Evolutionary conservation across 2,113 vertebrate species (phyloP).

Genomic region (Pelecanoides urinatrix): DNA sequence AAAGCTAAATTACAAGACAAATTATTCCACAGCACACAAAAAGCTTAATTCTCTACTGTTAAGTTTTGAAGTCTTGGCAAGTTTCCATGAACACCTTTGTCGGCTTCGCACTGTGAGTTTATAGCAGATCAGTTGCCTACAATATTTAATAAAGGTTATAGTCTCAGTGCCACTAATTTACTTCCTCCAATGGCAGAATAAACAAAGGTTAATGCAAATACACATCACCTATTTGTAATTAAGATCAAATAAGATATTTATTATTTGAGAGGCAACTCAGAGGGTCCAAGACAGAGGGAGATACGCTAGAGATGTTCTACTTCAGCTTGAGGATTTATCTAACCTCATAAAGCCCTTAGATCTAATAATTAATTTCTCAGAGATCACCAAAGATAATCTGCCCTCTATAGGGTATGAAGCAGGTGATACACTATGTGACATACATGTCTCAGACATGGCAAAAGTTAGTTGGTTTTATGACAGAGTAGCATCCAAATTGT

Average conservation of each 20-base stretch:
- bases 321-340: neutral
- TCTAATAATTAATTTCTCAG: neutral
- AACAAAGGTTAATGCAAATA: neutral
- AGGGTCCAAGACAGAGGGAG: neutral
- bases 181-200: neutral
- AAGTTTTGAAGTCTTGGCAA: neutral
- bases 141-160: neutral
- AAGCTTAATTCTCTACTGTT: conserved; percentile 12
- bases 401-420: neutral
- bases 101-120: neutral
- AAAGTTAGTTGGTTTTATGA: neutral
- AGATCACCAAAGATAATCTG: neutral
- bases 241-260: neutral
- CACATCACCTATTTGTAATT: neutral
- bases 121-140: neutral
- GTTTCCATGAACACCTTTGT: conserved; percentile 7
- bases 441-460: neutral
- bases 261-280: neutral
- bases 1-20: conserved; percentile 75
- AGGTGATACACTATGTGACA: neutral
- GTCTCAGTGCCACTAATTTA: neutral
- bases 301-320: neutral
- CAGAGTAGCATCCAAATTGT: neutral
- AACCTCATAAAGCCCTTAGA: neutral
- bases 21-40: conserved; percentile 61